Evolutionary conservation across 1,140 invertebrate species (phyloP).

Genomic region (Zaprionus ornatus): DNA sequence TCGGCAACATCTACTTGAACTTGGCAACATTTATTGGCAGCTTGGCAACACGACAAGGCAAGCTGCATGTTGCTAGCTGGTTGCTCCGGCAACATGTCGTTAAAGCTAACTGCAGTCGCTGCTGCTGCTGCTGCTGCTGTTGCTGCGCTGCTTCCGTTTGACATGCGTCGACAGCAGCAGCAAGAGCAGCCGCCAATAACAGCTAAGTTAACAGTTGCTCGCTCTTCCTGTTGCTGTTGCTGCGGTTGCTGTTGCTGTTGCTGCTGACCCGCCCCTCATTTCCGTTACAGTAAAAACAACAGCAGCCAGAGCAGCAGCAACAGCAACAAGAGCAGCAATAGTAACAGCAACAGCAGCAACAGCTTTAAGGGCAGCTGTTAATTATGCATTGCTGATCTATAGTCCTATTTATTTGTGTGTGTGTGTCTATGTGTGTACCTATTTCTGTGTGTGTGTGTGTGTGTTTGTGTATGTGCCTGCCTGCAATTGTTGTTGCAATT

Average conservation of each 20-base stretch:
- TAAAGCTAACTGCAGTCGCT: background rate
- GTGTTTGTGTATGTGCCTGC: slow-evolving; percentile 22
- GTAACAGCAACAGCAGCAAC: slow-evolving; percentile 4
- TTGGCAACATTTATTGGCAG: background rate
- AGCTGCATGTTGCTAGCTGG: background rate
- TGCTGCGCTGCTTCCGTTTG: slow-evolving; percentile 16
- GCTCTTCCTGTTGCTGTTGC: slow-evolving; percentile 18
- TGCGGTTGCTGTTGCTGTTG: slow-evolving; percentile 16
- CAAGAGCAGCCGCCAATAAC: slow-evolving; percentile 15
- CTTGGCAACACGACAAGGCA: background rate
- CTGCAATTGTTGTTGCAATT: slow-evolving; percentile 47
- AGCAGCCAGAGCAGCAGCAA: slow-evolving; percentile 5
- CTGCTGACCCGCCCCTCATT: slow-evolving; percentile 40
- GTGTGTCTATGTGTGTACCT: slow-evolving; percentile 7
- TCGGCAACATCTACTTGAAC: too few relatives aligned
- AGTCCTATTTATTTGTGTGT: slow-evolving; percentile 4
- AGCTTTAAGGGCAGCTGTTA: slow-evolving; percentile 33
- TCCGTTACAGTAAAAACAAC: slow-evolving; percentile 24
- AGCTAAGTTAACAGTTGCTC: slow-evolving; percentile 8
- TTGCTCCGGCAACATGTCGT: background rate
- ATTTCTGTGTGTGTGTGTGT: slow-evolving; percentile 24
- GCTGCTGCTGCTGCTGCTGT: background rate
- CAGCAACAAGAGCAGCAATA: slow-evolving; percentile 1
- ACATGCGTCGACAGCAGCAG: background rate
- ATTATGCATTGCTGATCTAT: slow-evolving; percentile 31